phyloP scores from a whole-genome alignment of 2,113 vertebrate species.

The Erpornis zantholeuca region DNA sequence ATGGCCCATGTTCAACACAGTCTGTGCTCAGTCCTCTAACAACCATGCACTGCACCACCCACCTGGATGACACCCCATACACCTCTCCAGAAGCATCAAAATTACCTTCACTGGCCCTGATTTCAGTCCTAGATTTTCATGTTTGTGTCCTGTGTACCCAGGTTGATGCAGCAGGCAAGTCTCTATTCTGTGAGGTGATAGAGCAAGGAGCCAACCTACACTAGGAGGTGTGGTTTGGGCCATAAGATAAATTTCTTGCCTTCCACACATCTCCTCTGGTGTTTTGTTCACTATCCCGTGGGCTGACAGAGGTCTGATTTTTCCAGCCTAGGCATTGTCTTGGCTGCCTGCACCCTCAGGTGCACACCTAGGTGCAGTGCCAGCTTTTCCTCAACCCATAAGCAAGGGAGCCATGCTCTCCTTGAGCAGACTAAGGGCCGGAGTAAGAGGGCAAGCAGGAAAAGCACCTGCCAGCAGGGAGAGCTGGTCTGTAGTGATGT shows the following conservation, averaged over 20 bases:
- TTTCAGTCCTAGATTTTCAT: background rate
- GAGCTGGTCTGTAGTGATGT: background rate
- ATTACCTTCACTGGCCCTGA: background rate
- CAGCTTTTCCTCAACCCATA: background rate
- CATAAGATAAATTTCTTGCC: background rate
- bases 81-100: background rate
- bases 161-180: accelerated
- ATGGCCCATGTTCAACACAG: background rate
- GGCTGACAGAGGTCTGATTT: background rate
- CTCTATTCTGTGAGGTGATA: background rate
- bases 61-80: background rate
- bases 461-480: background rate
- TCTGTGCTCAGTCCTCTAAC: background rate
- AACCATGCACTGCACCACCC: background rate
- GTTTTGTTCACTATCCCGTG: background rate
- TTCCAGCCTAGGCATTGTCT: background rate
- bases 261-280: background rate
- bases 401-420: background rate
- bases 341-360: background rate
- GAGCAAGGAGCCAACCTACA: background rate
- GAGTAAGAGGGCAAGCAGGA: background rate
- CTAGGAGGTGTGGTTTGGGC: background rate
- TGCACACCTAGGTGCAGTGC: background rate
- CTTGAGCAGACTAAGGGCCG: background rate
- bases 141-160: background rate